A percentile compares a stretch with the other conserved stretches of the same genome.
Conservation (phyloP, 2,888 invertebrate species). For the Melinaea marsaeus region DNA sequence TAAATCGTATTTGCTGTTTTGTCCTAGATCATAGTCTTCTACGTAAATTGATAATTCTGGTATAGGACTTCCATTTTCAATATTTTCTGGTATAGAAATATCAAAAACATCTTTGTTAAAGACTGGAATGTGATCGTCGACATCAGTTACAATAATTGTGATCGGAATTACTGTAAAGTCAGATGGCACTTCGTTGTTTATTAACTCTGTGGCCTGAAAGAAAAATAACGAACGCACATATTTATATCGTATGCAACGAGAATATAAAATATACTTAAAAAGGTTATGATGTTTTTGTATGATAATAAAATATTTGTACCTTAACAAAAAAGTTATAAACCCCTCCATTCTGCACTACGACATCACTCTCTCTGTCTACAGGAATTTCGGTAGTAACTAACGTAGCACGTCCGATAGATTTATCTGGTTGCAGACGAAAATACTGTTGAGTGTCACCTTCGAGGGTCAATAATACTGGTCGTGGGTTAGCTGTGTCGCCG, state of each 20-base stretch:
- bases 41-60: slow-evolving; percentile 86
- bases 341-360: slow-evolving; percentile 86
- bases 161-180: slow-evolving; percentile 83
- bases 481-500: slow-evolving; percentile 87
- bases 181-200: slow-evolving; percentile 83
- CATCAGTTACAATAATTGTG: slow-evolving; percentile 87
- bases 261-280: background rate
- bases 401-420: slow-evolving; percentile 76
- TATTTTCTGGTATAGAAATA: slow-evolving; percentile 86
- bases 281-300: background rate
- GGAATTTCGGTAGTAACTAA: slow-evolving; percentile 81
- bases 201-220: slow-evolving; percentile 83
- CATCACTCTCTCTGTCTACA: slow-evolving; percentile 85
- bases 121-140: slow-evolving; percentile 85
- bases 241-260: background rate
- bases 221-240: slow-evolving; percentile 18
- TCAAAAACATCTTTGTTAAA: slow-evolving; percentile 83
- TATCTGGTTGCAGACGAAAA: slow-evolving; percentile 79
- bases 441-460: slow-evolving; percentile 84
- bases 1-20: slow-evolving; percentile 84
- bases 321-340: slow-evolving; percentile 84
- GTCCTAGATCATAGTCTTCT: slow-evolving; percentile 84
- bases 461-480: slow-evolving; percentile 81
- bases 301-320: slow-evolving; percentile 43
- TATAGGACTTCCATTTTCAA: slow-evolving; percentile 82